phyloP scores from a whole-genome alignment of 2,113 vertebrate species.

The Pao palembangensis region DNA sequence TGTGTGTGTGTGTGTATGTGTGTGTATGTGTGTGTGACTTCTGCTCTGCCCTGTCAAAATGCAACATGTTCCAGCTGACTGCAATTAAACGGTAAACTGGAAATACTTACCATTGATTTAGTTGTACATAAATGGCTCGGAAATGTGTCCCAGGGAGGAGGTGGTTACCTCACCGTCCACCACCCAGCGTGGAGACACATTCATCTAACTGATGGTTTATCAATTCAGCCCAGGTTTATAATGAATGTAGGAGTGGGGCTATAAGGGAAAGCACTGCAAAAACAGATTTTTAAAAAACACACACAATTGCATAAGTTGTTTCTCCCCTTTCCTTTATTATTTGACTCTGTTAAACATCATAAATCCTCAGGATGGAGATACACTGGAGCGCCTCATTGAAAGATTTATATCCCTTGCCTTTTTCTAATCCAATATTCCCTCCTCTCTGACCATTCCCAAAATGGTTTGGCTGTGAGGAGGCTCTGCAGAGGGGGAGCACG shows the following conservation, averaged over 20 bases:
- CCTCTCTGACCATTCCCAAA: conserved; percentile 64
- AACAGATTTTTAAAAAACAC: conserved; percentile 22
- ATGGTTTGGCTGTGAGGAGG: conserved; percentile 67
- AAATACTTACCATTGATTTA: conserved; percentile 75
- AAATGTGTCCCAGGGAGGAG: conserved; percentile 68
- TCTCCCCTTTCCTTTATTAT: conserved; percentile 54
- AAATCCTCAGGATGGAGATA: conserved; percentile 66
- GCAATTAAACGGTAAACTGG: conserved; percentile 77
- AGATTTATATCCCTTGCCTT: conserved; percentile 71
- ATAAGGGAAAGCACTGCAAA: conserved; percentile 13
- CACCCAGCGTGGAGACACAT: conserved; percentile 58
- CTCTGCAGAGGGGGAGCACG: conserved; percentile 56
- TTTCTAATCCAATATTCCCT: conserved; percentile 71
- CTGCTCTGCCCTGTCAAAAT: conserved; percentile 59
- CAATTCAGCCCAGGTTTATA: conserved; percentile 52
- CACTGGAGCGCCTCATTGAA: conserved; percentile 59
- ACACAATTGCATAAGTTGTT: conserved; percentile 53
- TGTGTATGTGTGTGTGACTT: conserved; percentile 26
- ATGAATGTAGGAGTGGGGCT: conserved; percentile 57
- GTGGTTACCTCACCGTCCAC: conserved; percentile 62
- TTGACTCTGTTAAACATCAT: conserved; percentile 69
- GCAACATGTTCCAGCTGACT: conserved; percentile 70
- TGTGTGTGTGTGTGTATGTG: conserved; percentile 21
- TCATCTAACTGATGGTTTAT: conserved; percentile 52
- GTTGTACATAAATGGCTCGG: conserved; percentile 66